phyloP scores from a whole-genome alignment of 2,888 invertebrate species.

The Oegoconia quadripuncta region DNA sequence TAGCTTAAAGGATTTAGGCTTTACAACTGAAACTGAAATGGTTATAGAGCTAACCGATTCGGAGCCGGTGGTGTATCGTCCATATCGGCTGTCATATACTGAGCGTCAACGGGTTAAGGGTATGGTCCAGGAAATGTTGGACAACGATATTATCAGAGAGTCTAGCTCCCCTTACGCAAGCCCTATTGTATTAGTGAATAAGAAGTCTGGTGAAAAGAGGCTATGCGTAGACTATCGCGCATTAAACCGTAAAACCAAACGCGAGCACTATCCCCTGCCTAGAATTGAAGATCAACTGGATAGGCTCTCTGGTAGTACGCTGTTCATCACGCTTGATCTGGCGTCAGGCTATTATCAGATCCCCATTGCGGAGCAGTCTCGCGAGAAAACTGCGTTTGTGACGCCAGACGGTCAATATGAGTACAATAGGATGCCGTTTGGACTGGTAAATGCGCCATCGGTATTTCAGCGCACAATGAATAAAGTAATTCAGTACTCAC shows the following conservation, averaged over 20 bases:
- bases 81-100: slow-evolving; percentile 18
- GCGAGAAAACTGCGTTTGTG: slow-evolving; percentile 38
- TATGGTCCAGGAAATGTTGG: slow-evolving; percentile 22
- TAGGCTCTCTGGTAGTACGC: slow-evolving; percentile 6
- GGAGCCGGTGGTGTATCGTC: slow-evolving; percentile 21
- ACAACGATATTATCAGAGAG: slow-evolving; percentile 20
- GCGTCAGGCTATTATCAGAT: slow-evolving; percentile 23
- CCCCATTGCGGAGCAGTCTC: too few species aligned
- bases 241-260: slow-evolving; percentile 18
- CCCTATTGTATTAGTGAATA: slow-evolving; percentile 24
- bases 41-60: slow-evolving; percentile 17
- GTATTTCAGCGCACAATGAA: slow-evolving; percentile 41
- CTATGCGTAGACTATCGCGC: slow-evolving; percentile 24
- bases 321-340: slow-evolving; percentile 18
- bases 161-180: slow-evolving; percentile 25
- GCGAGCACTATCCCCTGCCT: slow-evolving; percentile 20
- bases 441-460: slow-evolving; percentile 40
- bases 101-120: slow-evolving; percentile 15
- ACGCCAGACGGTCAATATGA: slow-evolving; percentile 45
- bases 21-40: slow-evolving; percentile 19
- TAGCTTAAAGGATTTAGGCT: slow-evolving; percentile 17
- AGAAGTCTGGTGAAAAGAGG: slow-evolving; percentile 22
- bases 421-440: slow-evolving; percentile 44
- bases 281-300: slow-evolving; percentile 7
- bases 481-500: slow-evolving; percentile 20